phyloP scores from a whole-genome alignment of 2,113 vertebrate genomes.

The Loxodonta africana region DNA sequence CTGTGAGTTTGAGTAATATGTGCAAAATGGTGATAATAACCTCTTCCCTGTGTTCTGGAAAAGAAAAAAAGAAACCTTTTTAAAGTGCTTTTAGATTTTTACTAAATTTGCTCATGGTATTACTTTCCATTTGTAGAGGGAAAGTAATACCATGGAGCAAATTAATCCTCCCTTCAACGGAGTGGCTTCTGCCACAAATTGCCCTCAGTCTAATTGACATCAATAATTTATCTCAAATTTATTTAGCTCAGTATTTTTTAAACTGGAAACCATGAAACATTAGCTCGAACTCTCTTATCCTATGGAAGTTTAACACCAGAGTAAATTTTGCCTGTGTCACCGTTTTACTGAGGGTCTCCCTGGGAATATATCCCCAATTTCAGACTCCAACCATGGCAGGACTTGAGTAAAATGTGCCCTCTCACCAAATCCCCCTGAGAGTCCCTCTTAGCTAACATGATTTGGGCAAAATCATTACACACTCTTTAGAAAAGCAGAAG shows the following conservation, averaged over 20 bases:
- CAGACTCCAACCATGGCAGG: background rate
- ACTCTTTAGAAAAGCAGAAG: background rate
- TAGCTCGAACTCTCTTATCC: background rate
- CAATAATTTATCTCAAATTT: background rate
- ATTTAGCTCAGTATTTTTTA: background rate
- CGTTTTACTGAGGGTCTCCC: background rate
- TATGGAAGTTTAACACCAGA: fast-evolving
- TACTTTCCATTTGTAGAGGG: background rate
- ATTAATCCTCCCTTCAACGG: background rate
- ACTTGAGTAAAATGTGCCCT: background rate
- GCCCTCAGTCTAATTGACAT: background rate
- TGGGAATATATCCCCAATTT: background rate
- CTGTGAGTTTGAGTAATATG: background rate
- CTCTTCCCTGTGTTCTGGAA: background rate
- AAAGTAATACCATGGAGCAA: background rate
- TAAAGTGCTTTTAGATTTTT: background rate
- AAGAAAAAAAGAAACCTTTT: background rate
- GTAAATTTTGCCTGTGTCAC: background rate
- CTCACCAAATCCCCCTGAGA: background rate
- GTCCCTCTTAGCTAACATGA: fast-evolving
- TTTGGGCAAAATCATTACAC: background rate
- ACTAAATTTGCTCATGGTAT: too few species aligned
- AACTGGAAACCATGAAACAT: background rate
- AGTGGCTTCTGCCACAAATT: background rate
- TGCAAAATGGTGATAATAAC: background rate